Evolutionary conservation across 2,888 invertebrate species (phyloP), one percentile per base, ranked within the genome.

Genomic region (Cheilosia variabilis): DNA sequence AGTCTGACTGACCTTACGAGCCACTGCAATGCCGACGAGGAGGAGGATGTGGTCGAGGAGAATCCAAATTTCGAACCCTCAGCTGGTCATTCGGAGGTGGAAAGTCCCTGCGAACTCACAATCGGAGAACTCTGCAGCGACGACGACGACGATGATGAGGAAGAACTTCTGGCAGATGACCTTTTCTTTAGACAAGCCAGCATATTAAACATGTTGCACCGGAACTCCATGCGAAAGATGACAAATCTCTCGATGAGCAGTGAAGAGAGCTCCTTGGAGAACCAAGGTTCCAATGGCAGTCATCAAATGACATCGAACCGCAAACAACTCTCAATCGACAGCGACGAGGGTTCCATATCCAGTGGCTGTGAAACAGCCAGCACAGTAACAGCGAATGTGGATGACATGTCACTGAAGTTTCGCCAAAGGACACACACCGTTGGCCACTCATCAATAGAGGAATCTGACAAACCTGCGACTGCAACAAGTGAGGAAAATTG

Each of bases 361-460:
- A 96, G 96, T 89, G 96, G 96, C 88, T 96, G 96, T 91, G 96
- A 96, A 92, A 96, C 96, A 15, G 95, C 96, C 63, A 96, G 96
- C 91, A 96, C 96, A 9, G 95, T 94, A 52, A 94, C 94, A 73
- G 93, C 93, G 87, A 89, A 94, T 87, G 90, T 91, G 79, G 92
- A 91, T 92, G 93, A 89, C 92, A 65, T 89, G 5, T 90, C 90
- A 1, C 63, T 90, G 4, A 88, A 89, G 50, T 92, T 90, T 80
- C 88, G 88, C 4, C 66, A 81, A 88, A 19, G 87, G 15, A 45
- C 43, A 10, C 66, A 55, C 22, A 10, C 63, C n/a, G 7, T 43
- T 43, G 13, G 43, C 17, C 69, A 43, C 2, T 63, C 68, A 31
- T 31, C 84, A 7, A 57, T 53, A 10, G 76, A 71, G 17, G 57